Percentiles rank a stretch among this genome's conserved stretches.
Evolutionary conservation across 2,888 invertebrate genomes (phyloP).

Genomic region (Folsomia manolachei): DNA sequence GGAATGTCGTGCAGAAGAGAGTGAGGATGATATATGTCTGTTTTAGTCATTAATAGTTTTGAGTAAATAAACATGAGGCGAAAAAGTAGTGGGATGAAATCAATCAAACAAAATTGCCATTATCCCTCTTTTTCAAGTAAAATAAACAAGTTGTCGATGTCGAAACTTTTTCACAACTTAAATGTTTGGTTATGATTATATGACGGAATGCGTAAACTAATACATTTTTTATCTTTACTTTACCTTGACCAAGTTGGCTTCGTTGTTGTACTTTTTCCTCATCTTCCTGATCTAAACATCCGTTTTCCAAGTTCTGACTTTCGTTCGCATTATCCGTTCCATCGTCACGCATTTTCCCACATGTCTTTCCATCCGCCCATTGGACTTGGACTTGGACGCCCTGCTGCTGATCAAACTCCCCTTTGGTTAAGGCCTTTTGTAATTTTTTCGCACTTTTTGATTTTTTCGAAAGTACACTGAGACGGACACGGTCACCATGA

Average conservation of each 20-base stretch:
- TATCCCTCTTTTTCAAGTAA: neutral
- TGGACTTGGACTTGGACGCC: too few species aligned
- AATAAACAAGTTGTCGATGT: neutral
- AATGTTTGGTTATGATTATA: too few species aligned
- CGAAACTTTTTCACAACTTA: too few species aligned
- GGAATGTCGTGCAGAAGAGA: neutral
- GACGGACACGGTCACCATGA: neutral
- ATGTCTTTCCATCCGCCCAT: neutral
- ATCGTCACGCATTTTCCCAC: neutral
- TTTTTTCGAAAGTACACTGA: neutral
- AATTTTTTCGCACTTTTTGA: neutral
- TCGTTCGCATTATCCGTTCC: neutral
- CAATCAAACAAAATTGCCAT: too few species aligned
- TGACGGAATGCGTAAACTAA: too few species aligned
- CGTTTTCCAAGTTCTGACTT: too few species aligned
- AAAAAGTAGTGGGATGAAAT: too few species aligned
- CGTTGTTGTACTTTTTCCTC: neutral
- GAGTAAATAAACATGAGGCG: too few species aligned
- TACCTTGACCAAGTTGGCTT: neutral
- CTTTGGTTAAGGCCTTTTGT: neutral
- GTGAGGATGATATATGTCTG: neutral
- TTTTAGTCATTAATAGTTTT: neutral
- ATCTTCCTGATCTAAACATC: too few species aligned
- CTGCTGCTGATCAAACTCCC: neutral
- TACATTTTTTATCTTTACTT: neutral